phyloP scores from a whole-genome alignment of 1,140 invertebrate genomes.

The Dendroctonus valens region DNA sequence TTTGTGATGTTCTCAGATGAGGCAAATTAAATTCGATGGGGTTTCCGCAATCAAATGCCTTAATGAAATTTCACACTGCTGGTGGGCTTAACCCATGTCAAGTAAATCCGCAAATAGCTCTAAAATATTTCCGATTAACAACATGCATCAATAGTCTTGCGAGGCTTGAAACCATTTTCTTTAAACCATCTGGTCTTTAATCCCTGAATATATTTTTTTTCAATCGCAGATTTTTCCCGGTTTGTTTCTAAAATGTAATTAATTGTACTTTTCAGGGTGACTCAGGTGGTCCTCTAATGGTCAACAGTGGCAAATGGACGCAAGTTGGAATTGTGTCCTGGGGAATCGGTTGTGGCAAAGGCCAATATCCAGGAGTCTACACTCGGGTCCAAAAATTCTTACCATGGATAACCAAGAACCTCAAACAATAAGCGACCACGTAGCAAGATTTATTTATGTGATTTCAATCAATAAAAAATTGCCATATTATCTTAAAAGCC shows the following conservation, averaged over 20 bases:
- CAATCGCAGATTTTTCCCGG: no score
- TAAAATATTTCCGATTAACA: no score
- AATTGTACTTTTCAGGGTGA: slow-evolving; percentile 68
- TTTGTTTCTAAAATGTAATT: neutral
- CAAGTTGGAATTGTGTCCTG: slow-evolving; percentile 90
- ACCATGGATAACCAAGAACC: slow-evolving; percentile 75
- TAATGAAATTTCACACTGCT: no score
- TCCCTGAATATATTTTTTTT: no score
- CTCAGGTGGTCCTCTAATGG: slow-evolving; percentile 86
- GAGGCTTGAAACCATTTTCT: neutral
- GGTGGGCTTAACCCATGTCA: no score
- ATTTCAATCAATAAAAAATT: no score
- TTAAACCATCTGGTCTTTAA: no score
- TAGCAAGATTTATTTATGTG: no score
- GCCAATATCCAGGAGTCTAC: slow-evolving; percentile 88
- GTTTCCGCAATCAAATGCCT: slow-evolving; percentile 12
- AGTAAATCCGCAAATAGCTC: no score
- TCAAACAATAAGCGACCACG: slow-evolving; percentile 50
- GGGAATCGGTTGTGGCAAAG: slow-evolving; percentile 91
- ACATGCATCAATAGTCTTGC: no score
- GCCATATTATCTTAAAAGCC: no score
- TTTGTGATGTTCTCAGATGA: neutral
- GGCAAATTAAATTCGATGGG: neutral
- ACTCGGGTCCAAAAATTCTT: slow-evolving; percentile 71
- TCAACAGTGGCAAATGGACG: slow-evolving; percentile 74